A percentile compares a stretch with the other conserved stretches of the same genome.
Evolutionary conservation across 2,113 vertebrate genomes (phyloP).

Genomic region (Microcebus lehilahytsara): DNA sequence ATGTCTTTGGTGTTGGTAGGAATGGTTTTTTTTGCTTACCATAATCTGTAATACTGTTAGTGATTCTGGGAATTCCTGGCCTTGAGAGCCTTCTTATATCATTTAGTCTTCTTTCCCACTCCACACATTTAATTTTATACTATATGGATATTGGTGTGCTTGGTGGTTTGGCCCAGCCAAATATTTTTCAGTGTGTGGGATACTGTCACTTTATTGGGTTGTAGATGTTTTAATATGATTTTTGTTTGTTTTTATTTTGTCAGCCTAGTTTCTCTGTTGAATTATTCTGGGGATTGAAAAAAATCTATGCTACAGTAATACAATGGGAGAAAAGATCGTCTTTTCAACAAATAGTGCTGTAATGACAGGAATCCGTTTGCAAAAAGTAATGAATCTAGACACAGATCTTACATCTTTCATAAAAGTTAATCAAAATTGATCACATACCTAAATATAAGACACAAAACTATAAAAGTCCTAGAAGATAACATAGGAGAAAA

Average conservation of each 20-base stretch:
- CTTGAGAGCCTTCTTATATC: background rate
- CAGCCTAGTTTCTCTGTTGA: background rate
- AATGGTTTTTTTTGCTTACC: background rate
- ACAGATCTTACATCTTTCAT: background rate
- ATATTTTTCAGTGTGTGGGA: background rate
- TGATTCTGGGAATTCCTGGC: background rate
- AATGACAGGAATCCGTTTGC: background rate
- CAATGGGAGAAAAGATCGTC: background rate
- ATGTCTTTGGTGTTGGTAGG: background rate
- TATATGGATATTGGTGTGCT: background rate
- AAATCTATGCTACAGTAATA: background rate
- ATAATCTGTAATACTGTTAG: background rate
- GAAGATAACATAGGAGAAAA: too few species aligned
- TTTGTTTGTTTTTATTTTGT: background rate
- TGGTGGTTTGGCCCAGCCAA: background rate
- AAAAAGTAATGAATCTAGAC: background rate
- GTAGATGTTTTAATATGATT: background rate
- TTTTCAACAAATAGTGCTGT: background rate
- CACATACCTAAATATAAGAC: background rate
- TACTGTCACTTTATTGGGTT: background rate
- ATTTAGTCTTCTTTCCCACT: background rate
- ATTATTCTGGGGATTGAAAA: background rate
- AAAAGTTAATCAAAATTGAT: background rate
- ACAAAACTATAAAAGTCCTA: background rate
- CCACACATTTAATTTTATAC: background rate